Evolutionary conservation across 2,113 vertebrate genomes (phyloP).

Genomic region (Micromys minutus): DNA sequence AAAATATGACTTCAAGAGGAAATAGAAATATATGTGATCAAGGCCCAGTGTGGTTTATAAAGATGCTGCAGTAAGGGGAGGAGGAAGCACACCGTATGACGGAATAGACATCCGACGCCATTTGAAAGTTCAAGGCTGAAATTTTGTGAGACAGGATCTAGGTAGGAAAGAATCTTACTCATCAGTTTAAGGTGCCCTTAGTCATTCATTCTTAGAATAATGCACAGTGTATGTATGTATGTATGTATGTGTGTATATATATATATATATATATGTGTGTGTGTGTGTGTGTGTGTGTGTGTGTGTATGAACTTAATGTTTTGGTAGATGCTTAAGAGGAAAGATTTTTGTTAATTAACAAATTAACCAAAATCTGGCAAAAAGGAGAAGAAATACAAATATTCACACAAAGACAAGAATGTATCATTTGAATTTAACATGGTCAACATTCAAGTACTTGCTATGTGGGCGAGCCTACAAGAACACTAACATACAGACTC

Average conservation of each 20-base stretch:
- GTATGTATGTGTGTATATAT: too few species aligned
- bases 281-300: not conserved
- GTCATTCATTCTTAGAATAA: not conserved
- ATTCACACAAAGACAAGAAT: conserved; percentile 13
- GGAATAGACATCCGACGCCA: not conserved
- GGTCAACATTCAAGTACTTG: conserved; percentile 6
- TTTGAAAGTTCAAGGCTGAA: conserved; percentile 38
- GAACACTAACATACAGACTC: not conserved
- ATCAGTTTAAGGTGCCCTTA: not conserved
- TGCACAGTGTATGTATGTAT: not conserved
- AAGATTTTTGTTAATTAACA: conserved; percentile 28
- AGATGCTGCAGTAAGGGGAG: not conserved
- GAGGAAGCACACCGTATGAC: not conserved
- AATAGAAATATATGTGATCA: not conserved
- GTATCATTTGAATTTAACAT: conserved; percentile 25
- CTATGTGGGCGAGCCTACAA: not conserved
- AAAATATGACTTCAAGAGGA: not conserved
- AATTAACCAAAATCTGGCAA: not conserved
- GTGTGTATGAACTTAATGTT: not conserved
- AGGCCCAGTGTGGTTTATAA: conserved; percentile 2
- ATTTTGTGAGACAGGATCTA: not conserved
- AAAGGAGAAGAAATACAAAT: not conserved
- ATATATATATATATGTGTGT: too few species aligned
- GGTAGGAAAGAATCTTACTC: not conserved
- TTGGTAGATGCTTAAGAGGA: not conserved